Percentiles rank a stretch among this genome's conserved stretches.
These are phyloP conservation scores for Troides helena DNA, from an alignment of 2,888 invertebrate genomes.

Conservation along the genomic window DNA sequence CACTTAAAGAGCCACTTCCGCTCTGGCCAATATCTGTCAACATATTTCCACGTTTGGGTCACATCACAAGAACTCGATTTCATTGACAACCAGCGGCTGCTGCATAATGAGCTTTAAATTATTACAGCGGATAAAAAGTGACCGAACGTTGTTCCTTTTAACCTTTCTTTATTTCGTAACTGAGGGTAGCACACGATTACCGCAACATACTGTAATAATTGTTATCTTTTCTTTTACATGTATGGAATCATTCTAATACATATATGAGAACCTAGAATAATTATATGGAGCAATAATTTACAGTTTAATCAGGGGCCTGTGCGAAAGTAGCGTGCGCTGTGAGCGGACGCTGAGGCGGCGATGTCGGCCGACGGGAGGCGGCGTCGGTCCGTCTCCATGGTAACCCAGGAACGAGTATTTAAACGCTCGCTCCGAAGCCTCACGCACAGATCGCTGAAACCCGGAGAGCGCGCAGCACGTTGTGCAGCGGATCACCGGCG, in stretches of 20 bases:
- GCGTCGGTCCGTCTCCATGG: slow-evolving; percentile 73
- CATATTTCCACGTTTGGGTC: slow-evolving; percentile 74
- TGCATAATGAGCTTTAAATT: slow-evolving; percentile 79
- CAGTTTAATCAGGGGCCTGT: neutral
- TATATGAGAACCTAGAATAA: neutral
- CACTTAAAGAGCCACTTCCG: slow-evolving; percentile 74
- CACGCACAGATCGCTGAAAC: slow-evolving; percentile 64
- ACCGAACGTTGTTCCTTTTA: slow-evolving; percentile 54
- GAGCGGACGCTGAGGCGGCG: slow-evolving; percentile 36
- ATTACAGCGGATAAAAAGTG: slow-evolving; percentile 76
- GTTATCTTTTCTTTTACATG: neutral
- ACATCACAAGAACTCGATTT: slow-evolving; percentile 79
- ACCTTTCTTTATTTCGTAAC: slow-evolving; percentile 68
- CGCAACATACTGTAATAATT: slow-evolving; percentile 29
- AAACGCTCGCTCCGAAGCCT: slow-evolving; percentile 53
- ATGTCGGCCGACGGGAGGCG: slow-evolving; percentile 41
- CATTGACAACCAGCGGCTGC: slow-evolving; percentile 73
- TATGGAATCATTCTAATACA: neutral
- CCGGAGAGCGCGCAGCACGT: slow-evolving; percentile 77
- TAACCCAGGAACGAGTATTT: slow-evolving; percentile 61
- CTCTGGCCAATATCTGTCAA: slow-evolving; percentile 77
- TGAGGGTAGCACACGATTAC: slow-evolving; percentile 52
- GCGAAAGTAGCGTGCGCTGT: slow-evolving; percentile 32
- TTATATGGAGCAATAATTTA: neutral
- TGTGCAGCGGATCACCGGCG: slow-evolving; percentile 75